Percentiles rank a stretch among this genome's conserved stretches.
phyloP scores from a whole-genome alignment of 64 coral and sea anemone genomes.

The Pocillopora damicornis region DNA sequence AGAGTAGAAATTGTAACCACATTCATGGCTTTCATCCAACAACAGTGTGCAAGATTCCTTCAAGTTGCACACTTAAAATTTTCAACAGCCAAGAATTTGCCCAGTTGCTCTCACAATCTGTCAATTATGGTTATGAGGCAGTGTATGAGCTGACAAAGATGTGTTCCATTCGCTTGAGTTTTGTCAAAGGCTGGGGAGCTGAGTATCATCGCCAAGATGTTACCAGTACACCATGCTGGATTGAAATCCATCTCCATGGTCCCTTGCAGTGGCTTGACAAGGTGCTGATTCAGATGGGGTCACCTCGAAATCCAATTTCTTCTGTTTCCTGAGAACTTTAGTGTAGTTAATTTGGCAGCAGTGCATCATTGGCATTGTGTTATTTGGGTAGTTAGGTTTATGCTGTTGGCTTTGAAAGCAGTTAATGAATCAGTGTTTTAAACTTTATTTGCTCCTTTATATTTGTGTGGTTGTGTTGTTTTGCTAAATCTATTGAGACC shows the following conservation, averaged over 20 bases:
- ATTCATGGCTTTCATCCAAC: conserved; percentile 95
- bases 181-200: conserved; percentile 98
- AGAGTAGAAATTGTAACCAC: conserved; percentile 99
- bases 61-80: conserved; percentile 93
- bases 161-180: conserved; percentile 97
- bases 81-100: conserved; percentile 99
- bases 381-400: too few species aligned
- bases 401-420: too few species aligned
- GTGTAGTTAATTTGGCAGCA: too few species aligned
- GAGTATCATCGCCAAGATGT: conserved; percentile 99
- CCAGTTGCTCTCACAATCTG: conserved; percentile 92
- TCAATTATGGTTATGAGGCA: conserved; percentile 95
- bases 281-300: conserved; percentile 95
- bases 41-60: conserved; percentile 97
- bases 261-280: conserved; percentile 97
- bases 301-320: conserved; percentile 85
- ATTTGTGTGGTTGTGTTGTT: too few species aligned
- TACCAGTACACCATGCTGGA: conserved; percentile 94
- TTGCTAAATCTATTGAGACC: too few species aligned
- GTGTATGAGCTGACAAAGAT: conserved; percentile 99
- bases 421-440: too few species aligned
- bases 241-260: conserved; percentile 96
- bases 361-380: too few species aligned
- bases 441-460: too few species aligned
- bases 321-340: conserved; percentile 77